These are phyloP conservation scores for Silurus meridionalis DNA, from an alignment of 2,113 vertebrate species.

Conservation along the genomic window DNA sequence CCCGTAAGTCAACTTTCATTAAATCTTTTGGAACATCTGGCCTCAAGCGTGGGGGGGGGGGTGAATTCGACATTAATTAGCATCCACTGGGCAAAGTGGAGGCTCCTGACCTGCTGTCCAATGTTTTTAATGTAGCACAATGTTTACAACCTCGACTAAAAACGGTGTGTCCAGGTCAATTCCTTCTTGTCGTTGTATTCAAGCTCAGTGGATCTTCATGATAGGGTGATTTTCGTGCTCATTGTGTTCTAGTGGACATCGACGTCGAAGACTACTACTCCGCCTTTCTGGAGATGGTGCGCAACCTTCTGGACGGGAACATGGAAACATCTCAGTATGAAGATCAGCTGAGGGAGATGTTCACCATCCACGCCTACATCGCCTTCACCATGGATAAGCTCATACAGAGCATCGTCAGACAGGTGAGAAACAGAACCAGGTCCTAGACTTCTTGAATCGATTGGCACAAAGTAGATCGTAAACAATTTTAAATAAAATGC, in stretches of 20 bases:
- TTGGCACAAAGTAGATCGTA: neutral
- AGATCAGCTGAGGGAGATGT: conserved; percentile 97
- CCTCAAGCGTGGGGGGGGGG: neutral
- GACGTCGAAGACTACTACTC: conserved; percentile 98
- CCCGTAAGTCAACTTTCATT: conserved; percentile 79
- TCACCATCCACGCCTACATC: conserved; percentile 97
- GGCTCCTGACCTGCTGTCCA: neutral
- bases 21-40: neutral
- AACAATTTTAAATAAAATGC: no score
- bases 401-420: conserved; percentile 96
- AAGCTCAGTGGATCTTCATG: no score
- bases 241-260: conserved; percentile 84
- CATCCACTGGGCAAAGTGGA: neutral
- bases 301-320: conserved; percentile 95
- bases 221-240: neutral
- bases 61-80: neutral
- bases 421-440: conserved; percentile 73
- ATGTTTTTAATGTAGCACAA: neutral
- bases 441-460: neutral
- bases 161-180: neutral
- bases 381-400: conserved; percentile 99
- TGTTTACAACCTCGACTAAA: neutral
- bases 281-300: conserved; percentile 97
- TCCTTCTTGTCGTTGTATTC: neutral
- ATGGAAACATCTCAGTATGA: conserved; percentile 97